Evolutionary conservation across 2,888 invertebrate genomes (phyloP).

Genomic region (Hetaerina titia): DNA sequence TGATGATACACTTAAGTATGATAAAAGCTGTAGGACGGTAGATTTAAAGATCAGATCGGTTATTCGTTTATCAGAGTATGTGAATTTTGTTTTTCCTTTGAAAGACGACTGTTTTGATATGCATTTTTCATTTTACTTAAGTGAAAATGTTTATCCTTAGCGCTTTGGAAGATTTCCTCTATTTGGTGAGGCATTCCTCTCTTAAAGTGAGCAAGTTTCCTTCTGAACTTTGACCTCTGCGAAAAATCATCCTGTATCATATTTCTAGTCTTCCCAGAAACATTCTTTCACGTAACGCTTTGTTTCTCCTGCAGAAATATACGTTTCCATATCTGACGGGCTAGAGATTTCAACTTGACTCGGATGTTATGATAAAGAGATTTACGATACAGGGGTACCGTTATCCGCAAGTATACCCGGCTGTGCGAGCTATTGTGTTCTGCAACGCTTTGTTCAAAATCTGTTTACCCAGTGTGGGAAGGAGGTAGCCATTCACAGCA

Average conservation of each 20-base stretch:
- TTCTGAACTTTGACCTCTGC: background rate
- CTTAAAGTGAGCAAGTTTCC: background rate
- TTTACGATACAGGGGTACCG: constrained; percentile 1
- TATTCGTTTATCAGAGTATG: too few relatives aligned
- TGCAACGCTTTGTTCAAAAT: background rate
- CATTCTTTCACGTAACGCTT: background rate
- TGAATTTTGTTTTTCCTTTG: too few relatives aligned
- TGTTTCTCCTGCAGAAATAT: constrained; percentile 42
- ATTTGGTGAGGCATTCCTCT: background rate
- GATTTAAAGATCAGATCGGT: too few relatives aligned
- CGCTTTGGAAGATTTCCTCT: background rate
- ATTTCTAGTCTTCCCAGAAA: background rate
- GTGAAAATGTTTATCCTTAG: background rate
- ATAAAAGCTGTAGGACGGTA: too few relatives aligned
- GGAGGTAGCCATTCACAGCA: background rate
- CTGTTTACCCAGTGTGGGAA: background rate
- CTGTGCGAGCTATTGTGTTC: constrained; percentile 18
- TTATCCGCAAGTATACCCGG: background rate
- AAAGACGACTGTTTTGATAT: too few relatives aligned
- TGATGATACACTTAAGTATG: too few relatives aligned
- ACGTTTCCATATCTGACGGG: constrained; percentile 29
- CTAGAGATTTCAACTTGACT: constrained; percentile 43
- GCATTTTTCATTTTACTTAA: background rate
- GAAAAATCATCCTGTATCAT: background rate
- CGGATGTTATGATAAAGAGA: constrained; percentile 48